A percentile compares a stretch with the other conserved stretches of the same genome.
phyloP scores from a whole-genome alignment of 2,113 vertebrate genomes.

The Saccopteryx leptura region DNA sequence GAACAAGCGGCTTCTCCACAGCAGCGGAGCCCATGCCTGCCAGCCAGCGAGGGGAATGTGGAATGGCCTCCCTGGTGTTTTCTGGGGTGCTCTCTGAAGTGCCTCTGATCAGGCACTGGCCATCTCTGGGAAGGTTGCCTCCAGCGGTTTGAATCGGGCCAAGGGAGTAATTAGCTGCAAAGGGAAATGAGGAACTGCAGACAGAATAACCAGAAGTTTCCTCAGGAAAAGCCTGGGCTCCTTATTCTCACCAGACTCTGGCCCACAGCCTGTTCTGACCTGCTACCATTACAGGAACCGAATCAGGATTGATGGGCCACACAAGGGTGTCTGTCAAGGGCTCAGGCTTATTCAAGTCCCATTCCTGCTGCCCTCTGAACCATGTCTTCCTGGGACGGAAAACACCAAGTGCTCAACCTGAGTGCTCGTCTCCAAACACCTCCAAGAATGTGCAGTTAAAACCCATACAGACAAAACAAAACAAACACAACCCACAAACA shows the following conservation, averaged over 20 bases:
- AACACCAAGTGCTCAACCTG: not conserved
- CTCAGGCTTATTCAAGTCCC: not conserved
- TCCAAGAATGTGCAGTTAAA: not conserved
- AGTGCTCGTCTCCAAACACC: not conserved
- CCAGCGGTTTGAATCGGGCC: constrained; percentile 12
- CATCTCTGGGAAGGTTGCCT: constrained; percentile 35
- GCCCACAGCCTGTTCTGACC: not conserved
- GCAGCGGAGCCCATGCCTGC: not conserved
- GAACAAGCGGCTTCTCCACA: not conserved
- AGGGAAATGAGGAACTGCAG: constrained; percentile 21
- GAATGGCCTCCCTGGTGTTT: not conserved
- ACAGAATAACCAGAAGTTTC: not conserved
- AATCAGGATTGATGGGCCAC: not conserved
- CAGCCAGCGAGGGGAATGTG: not conserved
- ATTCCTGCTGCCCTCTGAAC: not conserved
- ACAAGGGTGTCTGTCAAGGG: not conserved
- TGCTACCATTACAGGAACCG: not conserved
- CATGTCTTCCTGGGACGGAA: not conserved
- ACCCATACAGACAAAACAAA: not conserved
- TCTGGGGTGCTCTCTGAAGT: not conserved
- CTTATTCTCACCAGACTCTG: not conserved
- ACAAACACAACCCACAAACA: not conserved
- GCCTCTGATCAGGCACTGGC: not conserved
- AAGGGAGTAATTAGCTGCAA: constrained; percentile 29
- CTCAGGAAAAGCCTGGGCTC: not conserved